phyloP scores from a whole-genome alignment of 2,113 vertebrate genomes.

The Scytalopus superciliaris region DNA sequence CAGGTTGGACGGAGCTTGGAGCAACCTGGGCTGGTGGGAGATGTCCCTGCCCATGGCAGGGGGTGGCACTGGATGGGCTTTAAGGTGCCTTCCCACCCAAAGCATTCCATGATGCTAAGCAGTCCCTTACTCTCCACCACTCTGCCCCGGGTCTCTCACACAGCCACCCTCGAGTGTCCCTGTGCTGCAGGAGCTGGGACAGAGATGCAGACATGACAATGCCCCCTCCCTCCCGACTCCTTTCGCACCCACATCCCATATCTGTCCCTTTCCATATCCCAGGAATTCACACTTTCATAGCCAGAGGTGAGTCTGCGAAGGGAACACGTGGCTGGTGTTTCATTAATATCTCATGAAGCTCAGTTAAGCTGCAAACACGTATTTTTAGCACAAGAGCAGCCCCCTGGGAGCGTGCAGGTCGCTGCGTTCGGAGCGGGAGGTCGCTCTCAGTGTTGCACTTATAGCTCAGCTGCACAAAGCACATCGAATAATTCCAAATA shows the following conservation, averaged over 20 bases:
- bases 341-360: slow-evolving; percentile 11
- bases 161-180: not conserved
- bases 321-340: not conserved
- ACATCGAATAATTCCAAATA: not conserved
- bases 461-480: not conserved
- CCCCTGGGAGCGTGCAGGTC: not conserved
- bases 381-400: slow-evolving; percentile 20
- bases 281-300: not conserved
- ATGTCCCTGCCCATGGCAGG: not conserved
- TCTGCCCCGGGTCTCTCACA: not conserved
- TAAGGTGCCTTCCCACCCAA: not conserved
- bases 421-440: not conserved
- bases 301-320: slow-evolving; percentile 1
- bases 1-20: not conserved
- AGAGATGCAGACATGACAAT: not conserved
- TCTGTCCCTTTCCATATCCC: not conserved
- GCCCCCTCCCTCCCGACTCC: not conserved
- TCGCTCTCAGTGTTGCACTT: not conserved
- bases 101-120: not conserved
- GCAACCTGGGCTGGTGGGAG: not conserved
- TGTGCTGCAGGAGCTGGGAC: not conserved
- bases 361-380: slow-evolving; percentile 14
- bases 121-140: not conserved
- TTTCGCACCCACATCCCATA: accelerated
- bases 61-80: not conserved